Evolutionary conservation across 2,113 vertebrate species (phyloP).

Genomic region (Ivindomyrus marchei): DNA sequence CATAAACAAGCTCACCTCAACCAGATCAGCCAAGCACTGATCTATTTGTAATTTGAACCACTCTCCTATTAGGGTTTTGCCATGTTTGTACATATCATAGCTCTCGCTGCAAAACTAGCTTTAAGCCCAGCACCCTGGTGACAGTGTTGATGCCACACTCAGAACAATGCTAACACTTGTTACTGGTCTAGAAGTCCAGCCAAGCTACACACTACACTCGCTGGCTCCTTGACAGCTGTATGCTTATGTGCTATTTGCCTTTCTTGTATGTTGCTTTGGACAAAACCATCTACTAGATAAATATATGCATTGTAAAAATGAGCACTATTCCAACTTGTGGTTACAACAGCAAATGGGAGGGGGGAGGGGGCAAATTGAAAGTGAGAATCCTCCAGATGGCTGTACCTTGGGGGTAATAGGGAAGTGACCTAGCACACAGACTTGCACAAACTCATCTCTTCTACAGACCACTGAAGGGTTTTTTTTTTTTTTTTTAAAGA

Average conservation of each 20-base stretch:
- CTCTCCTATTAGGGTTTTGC: not conserved
- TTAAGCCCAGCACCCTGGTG: not conserved
- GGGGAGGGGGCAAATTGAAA: not conserved
- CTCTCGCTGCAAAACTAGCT: not conserved
- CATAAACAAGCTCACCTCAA: not conserved
- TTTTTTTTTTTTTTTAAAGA: not conserved
- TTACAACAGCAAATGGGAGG: not conserved
- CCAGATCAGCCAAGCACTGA: not conserved
- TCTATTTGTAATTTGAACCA: not conserved
- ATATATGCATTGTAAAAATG: not conserved
- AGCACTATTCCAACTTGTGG: not conserved
- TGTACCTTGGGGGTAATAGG: not conserved
- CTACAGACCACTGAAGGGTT: not conserved
- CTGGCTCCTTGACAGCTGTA: not conserved
- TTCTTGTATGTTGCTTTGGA: not conserved
- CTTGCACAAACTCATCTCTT: not conserved
- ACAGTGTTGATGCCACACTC: no score
- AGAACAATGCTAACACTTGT: not conserved
- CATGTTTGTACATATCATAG: not conserved
- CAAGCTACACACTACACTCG: not conserved
- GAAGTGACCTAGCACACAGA: not conserved
- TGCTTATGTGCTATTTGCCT: not conserved
- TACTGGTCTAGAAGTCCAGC: not conserved
- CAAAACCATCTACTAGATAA: not conserved
- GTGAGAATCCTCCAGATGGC: not conserved